Conservation (phyloP, 1,140 invertebrate species). For the Spodoptera frugiperda region DNA sequence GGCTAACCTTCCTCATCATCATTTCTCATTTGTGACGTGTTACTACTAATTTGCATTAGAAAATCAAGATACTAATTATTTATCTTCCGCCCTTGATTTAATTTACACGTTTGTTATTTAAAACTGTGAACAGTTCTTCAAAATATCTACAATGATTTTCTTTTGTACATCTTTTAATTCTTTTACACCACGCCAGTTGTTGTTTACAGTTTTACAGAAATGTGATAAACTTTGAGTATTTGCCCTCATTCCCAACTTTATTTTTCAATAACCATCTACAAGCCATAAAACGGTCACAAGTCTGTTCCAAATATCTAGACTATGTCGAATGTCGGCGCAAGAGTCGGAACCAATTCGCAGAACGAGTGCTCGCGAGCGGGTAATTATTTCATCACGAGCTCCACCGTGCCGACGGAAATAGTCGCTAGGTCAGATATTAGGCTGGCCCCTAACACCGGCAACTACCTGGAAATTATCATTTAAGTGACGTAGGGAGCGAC, state of each 20-base stretch:
- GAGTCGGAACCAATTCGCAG: constrained; percentile 33
- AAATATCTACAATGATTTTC: not conserved
- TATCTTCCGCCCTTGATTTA: not conserved
- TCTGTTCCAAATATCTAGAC: constrained; percentile 33
- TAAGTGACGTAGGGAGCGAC: not conserved
- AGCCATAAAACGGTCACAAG: constrained; percentile 12
- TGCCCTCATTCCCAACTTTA: not conserved
- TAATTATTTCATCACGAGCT: constrained; percentile 45
- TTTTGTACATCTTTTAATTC: too few relatives aligned
- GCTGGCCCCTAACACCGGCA: not conserved
- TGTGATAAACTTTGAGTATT: not conserved
- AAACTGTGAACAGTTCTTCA: not conserved
- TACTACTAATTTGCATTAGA: not conserved
- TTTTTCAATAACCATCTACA: constrained; percentile 15
- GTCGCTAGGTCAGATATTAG: constrained; percentile 34
- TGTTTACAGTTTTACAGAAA: not conserved
- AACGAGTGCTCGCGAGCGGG: constrained; percentile 31
- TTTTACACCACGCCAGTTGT: not conserved
- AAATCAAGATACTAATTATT: constrained; percentile 12
- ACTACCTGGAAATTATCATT: not conserved
- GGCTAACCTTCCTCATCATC: constrained; percentile 17
- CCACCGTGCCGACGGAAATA: constrained; percentile 33
- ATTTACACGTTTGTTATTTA: constrained; percentile 7
- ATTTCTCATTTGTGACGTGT: constrained; percentile 14
- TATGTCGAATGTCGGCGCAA: constrained; percentile 35